Conservation (phyloP, 2,888 invertebrate genomes). For the Drosophila testacea region DNA sequence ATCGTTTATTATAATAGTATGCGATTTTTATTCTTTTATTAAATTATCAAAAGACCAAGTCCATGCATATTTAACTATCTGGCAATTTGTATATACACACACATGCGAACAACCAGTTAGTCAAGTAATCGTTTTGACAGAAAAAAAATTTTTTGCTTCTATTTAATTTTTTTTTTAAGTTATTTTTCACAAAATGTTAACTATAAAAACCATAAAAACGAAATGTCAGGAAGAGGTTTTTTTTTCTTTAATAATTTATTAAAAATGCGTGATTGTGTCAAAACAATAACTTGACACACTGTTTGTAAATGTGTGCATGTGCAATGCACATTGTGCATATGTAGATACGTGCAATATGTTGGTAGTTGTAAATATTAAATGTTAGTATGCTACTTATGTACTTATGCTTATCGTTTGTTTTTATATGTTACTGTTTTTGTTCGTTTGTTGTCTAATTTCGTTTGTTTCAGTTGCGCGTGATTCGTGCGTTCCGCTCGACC, state of each 20-base stretch:
- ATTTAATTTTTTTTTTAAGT: too few species aligned
- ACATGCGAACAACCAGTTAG: neutral
- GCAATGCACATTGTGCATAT: neutral
- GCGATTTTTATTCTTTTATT: constrained; percentile 14
- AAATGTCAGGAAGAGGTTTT: too few species aligned
- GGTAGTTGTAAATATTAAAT: constrained; percentile 29
- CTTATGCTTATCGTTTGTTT: constrained; percentile 57
- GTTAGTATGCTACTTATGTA: constrained; percentile 45
- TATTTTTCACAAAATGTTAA: too few species aligned
- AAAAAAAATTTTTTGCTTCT: neutral
- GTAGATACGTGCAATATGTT: constrained; percentile 6
- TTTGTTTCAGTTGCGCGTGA: constrained; percentile 98
- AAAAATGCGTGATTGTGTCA: too few species aligned
- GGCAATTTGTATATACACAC: neutral
- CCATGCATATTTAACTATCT: constrained; percentile 5
- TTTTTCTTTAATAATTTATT: too few species aligned
- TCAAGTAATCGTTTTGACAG: neutral
- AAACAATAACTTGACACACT: too few species aligned
- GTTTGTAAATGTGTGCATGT: too few species aligned
- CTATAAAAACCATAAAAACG: too few species aligned
- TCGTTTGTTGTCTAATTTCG: constrained; percentile 84
- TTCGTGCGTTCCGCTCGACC: constrained; percentile 99
- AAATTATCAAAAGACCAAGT: constrained; percentile 1
- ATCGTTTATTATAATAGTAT: constrained; percentile 8
- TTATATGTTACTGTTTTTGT: constrained; percentile 73